Evolutionary conservation across 2,113 vertebrate genomes (phyloP), one percentile per base, ranked within the genome.

Genomic region (Nothoprocta perdicaria): DNA sequence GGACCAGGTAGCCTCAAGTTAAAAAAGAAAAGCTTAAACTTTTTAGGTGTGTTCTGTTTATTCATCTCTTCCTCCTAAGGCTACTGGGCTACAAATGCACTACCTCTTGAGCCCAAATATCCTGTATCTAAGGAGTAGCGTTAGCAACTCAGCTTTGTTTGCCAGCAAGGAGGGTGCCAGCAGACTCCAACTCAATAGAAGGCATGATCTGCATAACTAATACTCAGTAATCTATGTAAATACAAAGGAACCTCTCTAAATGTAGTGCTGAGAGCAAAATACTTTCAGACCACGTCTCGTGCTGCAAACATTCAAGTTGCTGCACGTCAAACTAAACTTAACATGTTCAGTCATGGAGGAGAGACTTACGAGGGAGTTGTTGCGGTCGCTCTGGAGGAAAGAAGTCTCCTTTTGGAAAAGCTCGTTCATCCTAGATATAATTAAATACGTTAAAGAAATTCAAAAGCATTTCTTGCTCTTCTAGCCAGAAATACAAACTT

Each of bases 341-440:
- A 71, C 26, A 18, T 9, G 21, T 41, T 93, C 45, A 38, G 14
- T 55, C 86, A 92, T 14, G 76, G 41, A 90, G 89, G 33, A 80
- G 78, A 95, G 21, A 98, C 99, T 98, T 97, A 99, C 99, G 99
- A 62, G 99, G 99, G 92, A 99, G 99, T 66, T 98, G 98, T 3
- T 99, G 97, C 21, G 98, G 97, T 88, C 99, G 98, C 35, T 99
- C 99, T 19, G 98, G 98, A 93, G 98, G 98, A 68, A 98, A 98
- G 96, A 99, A 99, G 71, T 99, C 98, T 95, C 98, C 99, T 96
- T 99, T 99, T 23, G 99, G 99, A 91, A 99, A 97, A 18, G 99
- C 99, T 86, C 99, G 98, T 52, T 99, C 99, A 33, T 99, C 99
- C 99, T 99, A 73, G 57, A 97, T 88, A 77, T 2, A 76, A 67